A percentile compares a stretch with the other conserved stretches of the same genome.
Conservation (phyloP, 2,113 vertebrate genomes). For the Apteryx owenii region DNA sequence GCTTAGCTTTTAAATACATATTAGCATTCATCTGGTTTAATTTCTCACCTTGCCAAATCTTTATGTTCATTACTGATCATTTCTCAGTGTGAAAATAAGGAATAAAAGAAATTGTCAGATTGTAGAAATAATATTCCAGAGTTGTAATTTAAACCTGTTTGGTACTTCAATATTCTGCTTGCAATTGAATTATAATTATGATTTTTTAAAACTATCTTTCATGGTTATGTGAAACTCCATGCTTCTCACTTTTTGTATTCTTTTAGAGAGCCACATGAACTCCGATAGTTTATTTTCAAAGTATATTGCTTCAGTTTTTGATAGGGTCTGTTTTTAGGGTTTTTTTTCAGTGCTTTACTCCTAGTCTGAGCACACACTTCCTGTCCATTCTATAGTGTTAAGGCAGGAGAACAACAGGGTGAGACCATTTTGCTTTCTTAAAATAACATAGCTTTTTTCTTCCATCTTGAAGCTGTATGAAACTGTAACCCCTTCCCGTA, state of each 20-base stretch:
- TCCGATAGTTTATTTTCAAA: not conserved
- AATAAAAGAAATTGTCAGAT: not conserved
- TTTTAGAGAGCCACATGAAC: not conserved
- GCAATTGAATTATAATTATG: not conserved
- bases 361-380: not conserved
- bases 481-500: not conserved
- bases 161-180: not conserved
- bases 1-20: not conserved
- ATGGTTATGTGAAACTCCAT: not conserved
- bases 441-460: not conserved
- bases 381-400: not conserved
- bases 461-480: not conserved
- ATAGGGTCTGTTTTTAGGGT: not conserved
- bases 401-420: not conserved
- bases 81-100: constrained; percentile 8
- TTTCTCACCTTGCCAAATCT: constrained; percentile 34
- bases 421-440: not conserved
- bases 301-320: not conserved
- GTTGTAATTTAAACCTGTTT: not conserved
- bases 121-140: not conserved
- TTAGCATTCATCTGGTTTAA: constrained; percentile 24
- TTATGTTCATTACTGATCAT: constrained; percentile 6
- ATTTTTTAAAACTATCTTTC: not conserved
- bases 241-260: not conserved
- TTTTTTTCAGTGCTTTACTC: not conserved